Base-by-base conservation (phyloP, 2,888 invertebrate genomes). In the Heterodera filipjevi region DNA sequence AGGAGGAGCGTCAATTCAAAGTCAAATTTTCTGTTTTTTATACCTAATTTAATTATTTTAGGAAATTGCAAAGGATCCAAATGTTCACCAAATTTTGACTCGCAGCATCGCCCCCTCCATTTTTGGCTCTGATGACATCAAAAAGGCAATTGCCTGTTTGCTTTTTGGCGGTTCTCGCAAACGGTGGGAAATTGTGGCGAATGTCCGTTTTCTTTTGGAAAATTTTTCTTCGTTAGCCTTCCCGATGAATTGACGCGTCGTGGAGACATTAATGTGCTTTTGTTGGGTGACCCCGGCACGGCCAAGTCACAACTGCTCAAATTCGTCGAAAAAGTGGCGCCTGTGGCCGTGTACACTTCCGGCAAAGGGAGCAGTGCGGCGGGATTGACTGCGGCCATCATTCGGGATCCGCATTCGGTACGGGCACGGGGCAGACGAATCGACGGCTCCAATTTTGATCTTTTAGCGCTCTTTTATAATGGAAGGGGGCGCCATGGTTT, bases 341-440 rank as follows among this genome's bases (percentile, higher is more conserved):
- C 88, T 12, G 86, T 87, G 68, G 87, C 87, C 35, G 89, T 92
- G 46, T 99, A 99, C 90, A 99, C 98, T 0, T 98, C 97, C 0
- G 99, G 99, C n/a, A 99, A 99, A 91, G 99, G 99, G 3, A 96
- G 96, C 83, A 97, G 96, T 87, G 99, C 99, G 2, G 99, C 99
- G 80, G 99, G 99, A 90, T 92, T 99, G 59, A 99, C 99, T 33
- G 99, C 99, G 0, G 96, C 97, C 0, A 97, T 99, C 44, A 94
- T 93, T 82, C 92, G 96, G 85, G 99, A 99, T 91, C 96, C 97
- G 2, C 92, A 92, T 19, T 93, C 96, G 79, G 95, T 96, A 90
- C 92, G 93, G 87, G 59, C 32, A n/a, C 59, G 59, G n/a, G 27
- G 22, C 33, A 2, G 22, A 59, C 59, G 27, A n/a, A 59, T 3